Base-by-base conservation (phyloP, 2,888 invertebrate species). In the Volucella zonaria region DNA sequence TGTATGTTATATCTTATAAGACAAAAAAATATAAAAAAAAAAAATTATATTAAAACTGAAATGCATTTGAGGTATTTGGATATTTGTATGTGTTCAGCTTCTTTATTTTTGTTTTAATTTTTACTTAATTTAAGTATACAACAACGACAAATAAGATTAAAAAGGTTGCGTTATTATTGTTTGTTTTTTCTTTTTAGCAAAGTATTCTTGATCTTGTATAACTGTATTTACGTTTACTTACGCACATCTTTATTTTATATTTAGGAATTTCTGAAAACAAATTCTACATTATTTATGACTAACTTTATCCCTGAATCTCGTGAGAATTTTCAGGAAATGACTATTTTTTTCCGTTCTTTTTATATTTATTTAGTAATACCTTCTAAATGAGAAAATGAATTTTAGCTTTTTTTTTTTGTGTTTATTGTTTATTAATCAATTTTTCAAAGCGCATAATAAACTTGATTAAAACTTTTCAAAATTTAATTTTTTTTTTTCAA, bases 51-150 rank as follows among this genome's bases (percentile, higher is more conserved):
- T 90, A 89, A 90, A 91, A 91, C 91, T 91, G 91, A 91, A 91
- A 91, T 91, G 91, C 91, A 90, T 91, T 89, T 91, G 91, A 91
- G 91, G 91, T 91, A 91, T 91, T 90, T 91, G 89, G 90, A 91
- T 91, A 90, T 91, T 91, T 86, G 82, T 82, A 80, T 87, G 86
- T 86, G 80, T 80, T 79, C 74, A 87, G 73, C 71, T 77, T 73
- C 38, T 45, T 51, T 75, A 47, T 59, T 56, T 15, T 58, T 23
- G 42, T 52, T 31, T 61, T 43, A 47, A 23, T 31, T 66, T 14
- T 51, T 15, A 23, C 56, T 56, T 74, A 64, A 75, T 66, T 76
- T 58, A 23, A 23, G 18, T 23, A 42, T 62, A 78, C 43, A 78
- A 71, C 59, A 75, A 76, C 58, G 75, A 85, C 80, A 76, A 71